phyloP scores from a whole-genome alignment of 2,113 vertebrate genomes.

The Psettodes erumei region DNA sequence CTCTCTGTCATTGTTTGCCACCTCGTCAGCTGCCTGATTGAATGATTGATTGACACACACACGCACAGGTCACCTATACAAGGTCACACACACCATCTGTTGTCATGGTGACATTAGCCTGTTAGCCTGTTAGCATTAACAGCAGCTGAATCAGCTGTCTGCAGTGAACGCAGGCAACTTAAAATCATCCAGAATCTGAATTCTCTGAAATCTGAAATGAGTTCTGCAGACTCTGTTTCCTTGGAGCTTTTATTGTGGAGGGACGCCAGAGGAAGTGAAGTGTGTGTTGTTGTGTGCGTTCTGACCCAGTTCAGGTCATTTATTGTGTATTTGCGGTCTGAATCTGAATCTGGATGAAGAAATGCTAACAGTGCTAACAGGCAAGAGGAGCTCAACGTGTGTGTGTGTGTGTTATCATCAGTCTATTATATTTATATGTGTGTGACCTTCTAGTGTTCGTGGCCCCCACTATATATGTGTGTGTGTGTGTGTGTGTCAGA shows the following conservation, averaged over 20 bases:
- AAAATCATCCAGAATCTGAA: no score
- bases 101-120: neutral
- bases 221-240: no score
- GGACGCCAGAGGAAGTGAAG: no score
- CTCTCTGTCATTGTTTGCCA: slow-evolving; percentile 45
- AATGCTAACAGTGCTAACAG: no score
- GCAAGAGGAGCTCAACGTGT: no score
- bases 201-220: no score
- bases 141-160: neutral
- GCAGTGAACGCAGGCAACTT: no score
- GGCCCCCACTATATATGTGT: neutral
- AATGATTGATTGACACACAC: slow-evolving; percentile 42
- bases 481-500: slow-evolving; percentile 28
- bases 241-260: no score
- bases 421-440: slow-evolving; percentile 5
- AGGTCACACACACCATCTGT: slow-evolving; percentile 16
- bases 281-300: no score
- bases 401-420: slow-evolving; percentile 10
- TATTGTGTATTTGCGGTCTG: no score
- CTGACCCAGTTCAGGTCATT: no score
- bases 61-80: slow-evolving; percentile 17
- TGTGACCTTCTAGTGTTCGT: slow-evolving; percentile 25
- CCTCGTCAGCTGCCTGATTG: slow-evolving; percentile 27
- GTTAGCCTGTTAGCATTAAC: neutral
- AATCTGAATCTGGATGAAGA: no score